Conservation (phyloP, 2,797 vertebrate species). For the Lagodon rhomboides region DNA sequence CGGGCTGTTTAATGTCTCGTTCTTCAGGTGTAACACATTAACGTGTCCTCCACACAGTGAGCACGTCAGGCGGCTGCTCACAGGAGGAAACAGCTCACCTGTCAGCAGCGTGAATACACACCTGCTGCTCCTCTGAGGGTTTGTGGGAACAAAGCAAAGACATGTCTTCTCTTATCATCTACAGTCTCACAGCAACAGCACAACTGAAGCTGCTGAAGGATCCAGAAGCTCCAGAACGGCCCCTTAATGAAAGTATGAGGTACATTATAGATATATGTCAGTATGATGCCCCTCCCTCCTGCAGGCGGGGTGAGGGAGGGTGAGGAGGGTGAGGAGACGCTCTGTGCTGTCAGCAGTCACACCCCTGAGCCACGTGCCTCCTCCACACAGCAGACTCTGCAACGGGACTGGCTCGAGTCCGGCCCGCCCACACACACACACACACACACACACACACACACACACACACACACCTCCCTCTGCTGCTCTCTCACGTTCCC, state of each 20-base stretch:
- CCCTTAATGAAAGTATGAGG: too few relatives aligned
- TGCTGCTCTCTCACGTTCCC: conserved; percentile 39
- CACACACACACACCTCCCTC: not conserved
- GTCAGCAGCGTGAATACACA: too few relatives aligned
- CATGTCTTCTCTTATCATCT: too few relatives aligned
- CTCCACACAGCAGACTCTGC: conserved; percentile 30
- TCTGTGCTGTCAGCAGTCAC: conserved; percentile 31
- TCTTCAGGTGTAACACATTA: too few relatives aligned
- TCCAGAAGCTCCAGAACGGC: not conserved
- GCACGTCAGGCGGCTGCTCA: too few relatives aligned
- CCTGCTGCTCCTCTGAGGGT: too few relatives aligned
- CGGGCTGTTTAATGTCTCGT: too few relatives aligned
- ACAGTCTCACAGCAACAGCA: too few relatives aligned
- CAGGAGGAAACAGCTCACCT: too few relatives aligned
- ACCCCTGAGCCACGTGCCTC: conserved; percentile 57
- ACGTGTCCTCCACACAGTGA: too few relatives aligned
- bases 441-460: not conserved
- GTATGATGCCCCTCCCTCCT: not conserved
- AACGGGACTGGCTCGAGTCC: conserved; percentile 35
- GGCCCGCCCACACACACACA: conserved; percentile 25
- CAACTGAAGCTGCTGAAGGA: too few relatives aligned
- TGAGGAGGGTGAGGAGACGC: not conserved
- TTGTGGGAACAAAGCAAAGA: too few relatives aligned
- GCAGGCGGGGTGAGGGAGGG: not conserved
- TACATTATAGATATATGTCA: not conserved